Evolutionary conservation across 1,140 invertebrate species (phyloP).

Genomic region (Orchesella cincta): DNA sequence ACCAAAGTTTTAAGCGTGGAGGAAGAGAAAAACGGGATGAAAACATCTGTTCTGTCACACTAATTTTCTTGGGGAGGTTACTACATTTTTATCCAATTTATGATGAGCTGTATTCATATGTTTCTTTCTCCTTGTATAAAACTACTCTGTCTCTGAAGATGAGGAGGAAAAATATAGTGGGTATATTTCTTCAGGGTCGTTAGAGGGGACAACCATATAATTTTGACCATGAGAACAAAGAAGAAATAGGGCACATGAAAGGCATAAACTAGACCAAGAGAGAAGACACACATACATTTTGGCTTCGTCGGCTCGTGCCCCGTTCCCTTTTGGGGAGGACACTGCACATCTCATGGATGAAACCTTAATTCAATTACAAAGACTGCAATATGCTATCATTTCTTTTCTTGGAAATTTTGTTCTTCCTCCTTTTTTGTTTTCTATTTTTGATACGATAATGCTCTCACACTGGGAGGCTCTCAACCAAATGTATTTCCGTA

Average conservation of each 20-base stretch:
- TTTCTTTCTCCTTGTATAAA: neutral
- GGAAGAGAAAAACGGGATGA: neutral
- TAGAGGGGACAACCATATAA: neutral
- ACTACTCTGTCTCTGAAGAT: no score
- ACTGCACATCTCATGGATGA: no score
- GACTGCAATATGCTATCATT: slow-evolving; percentile 20
- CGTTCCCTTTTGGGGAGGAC: no score
- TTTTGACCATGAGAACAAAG: neutral
- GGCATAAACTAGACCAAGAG: neutral
- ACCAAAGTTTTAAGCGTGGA: neutral
- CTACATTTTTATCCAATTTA: slow-evolving; percentile 29
- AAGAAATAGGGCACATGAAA: neutral
- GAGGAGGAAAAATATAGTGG: no score
- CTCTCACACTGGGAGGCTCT: no score
- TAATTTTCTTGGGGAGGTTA: slow-evolving; percentile 14
- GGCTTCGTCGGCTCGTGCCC: neutral
- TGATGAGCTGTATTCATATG: slow-evolving; percentile 24
- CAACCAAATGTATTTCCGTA: no score
- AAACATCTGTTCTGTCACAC: slow-evolving; percentile 28
- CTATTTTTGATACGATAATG: no score
- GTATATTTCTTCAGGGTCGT: neutral
- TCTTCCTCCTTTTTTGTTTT: no score
- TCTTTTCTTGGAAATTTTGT: no score
- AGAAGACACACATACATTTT: neutral
- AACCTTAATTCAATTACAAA: slow-evolving; percentile 21